Evolutionary conservation across 2,888 invertebrate species (phyloP).

Genomic region (Asteroscopus sphinx): DNA sequence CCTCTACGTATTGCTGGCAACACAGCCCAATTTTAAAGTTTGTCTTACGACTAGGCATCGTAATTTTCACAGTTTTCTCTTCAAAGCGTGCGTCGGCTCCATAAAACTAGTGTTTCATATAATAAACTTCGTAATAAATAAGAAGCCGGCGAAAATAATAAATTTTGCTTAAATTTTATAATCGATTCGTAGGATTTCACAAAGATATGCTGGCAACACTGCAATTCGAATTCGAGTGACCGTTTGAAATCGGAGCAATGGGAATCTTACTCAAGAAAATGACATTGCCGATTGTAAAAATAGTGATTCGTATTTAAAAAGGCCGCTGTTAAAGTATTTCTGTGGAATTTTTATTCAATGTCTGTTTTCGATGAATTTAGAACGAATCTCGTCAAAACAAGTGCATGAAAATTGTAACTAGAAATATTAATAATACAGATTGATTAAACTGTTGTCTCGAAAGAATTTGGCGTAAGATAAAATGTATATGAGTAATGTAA

Average conservation of each 20-base stretch:
- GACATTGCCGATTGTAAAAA: constrained; percentile 31
- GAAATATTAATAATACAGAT: background rate
- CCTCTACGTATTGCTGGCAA: constrained; percentile 31
- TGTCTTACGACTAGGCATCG: constrained; percentile 47
- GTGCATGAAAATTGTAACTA: constrained; percentile 5
- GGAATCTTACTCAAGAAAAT: constrained; percentile 1
- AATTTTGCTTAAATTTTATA: constrained; percentile 42
- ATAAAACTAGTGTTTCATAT: constrained; percentile 30
- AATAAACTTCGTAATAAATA: constrained; percentile 32
- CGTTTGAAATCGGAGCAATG: constrained; percentile 39
- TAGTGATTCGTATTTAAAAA: constrained; percentile 39
- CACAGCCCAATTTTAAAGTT: constrained; percentile 30
- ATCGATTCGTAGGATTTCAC: constrained; percentile 48
- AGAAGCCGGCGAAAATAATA: constrained; percentile 32
- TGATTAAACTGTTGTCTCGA: background rate
- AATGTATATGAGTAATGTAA: constrained; percentile 28
- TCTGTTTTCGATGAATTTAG: constrained; percentile 22
- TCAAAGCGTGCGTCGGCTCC: constrained; percentile 36
- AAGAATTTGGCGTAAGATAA: constrained; percentile 21
- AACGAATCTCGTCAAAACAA: constrained; percentile 22
- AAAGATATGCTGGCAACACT: constrained; percentile 64
- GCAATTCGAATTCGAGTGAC: constrained; percentile 45
- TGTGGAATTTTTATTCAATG: constrained; percentile 63
- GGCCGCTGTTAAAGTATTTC: constrained; percentile 65
- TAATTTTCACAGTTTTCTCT: constrained; percentile 42